Percentiles rank a stretch among this genome's conserved stretches.
phyloP scores from a whole-genome alignment of 2,888 invertebrate genomes.

The Keiferia lycopersicella region DNA sequence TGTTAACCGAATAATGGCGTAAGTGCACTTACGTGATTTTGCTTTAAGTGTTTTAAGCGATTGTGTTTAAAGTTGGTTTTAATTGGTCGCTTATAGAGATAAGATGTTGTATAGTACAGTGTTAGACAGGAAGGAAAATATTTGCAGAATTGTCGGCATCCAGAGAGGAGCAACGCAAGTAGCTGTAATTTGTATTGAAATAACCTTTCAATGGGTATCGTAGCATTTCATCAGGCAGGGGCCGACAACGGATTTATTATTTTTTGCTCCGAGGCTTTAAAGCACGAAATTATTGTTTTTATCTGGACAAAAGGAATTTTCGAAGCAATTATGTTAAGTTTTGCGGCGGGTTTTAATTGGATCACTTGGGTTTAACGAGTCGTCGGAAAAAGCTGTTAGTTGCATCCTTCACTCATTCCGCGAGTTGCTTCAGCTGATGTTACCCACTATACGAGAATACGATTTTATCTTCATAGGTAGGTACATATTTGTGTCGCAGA shows the following conservation, averaged over 20 bases:
- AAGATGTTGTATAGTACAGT: constrained; percentile 42
- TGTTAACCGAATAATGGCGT: constrained; percentile 31
- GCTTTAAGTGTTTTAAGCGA: constrained; percentile 30
- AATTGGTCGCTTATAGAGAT: constrained; percentile 33
- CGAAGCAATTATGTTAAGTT: constrained; percentile 77
- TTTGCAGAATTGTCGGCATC: constrained; percentile 78
- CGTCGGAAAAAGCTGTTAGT: constrained; percentile 58
- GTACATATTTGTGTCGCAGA: neutral
- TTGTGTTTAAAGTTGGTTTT: constrained; percentile 31
- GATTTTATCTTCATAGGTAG: neutral
- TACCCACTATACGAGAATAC: neutral
- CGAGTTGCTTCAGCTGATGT: constrained; percentile 18
- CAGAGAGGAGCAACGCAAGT: constrained; percentile 72
- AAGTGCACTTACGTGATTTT: constrained; percentile 29
- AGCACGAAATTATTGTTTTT: constrained; percentile 80
- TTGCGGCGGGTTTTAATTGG: constrained; percentile 75
- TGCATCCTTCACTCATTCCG: constrained; percentile 43
- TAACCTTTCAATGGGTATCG: constrained; percentile 77
- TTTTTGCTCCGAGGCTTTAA: constrained; percentile 74
- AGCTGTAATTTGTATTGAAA: constrained; percentile 80
- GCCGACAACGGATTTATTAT: constrained; percentile 74
- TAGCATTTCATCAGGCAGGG: constrained; percentile 72
- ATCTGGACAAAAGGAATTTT: constrained; percentile 75
- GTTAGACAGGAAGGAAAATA: constrained; percentile 71
- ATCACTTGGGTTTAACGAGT: constrained; percentile 73